A percentile compares a stretch with the other conserved stretches of the same genome.
These are phyloP conservation scores for Carabus problematicus DNA, from an alignment of 2,888 invertebrate genomes.

Conservation along the genomic window DNA sequence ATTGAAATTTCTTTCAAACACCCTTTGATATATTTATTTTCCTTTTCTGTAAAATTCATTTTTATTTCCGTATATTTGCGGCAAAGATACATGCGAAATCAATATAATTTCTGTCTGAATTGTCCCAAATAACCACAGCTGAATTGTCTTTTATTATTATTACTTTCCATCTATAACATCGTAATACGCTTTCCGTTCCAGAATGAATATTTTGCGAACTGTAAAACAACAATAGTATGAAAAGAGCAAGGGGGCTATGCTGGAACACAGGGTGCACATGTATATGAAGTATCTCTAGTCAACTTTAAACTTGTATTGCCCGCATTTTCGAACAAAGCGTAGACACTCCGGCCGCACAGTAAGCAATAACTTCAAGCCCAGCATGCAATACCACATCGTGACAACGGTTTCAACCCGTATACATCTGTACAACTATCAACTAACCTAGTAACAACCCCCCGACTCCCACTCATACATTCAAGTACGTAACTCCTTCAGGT, in stretches of 20 bases:
- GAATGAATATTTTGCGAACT: not conserved
- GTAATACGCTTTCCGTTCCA: no score
- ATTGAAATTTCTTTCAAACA: no score
- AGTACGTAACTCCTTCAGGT: not conserved
- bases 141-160: no score
- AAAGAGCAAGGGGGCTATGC: no score
- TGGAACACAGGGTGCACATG: no score
- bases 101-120: no score
- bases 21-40: no score
- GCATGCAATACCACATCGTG: not conserved
- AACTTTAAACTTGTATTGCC: not conserved
- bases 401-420: slow-evolving; percentile 2
- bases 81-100: no score
- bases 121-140: no score
- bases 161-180: no score
- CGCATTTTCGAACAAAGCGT: slow-evolving; percentile 14
- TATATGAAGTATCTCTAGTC: not conserved
- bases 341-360: not conserved
- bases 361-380: not conserved
- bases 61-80: no score
- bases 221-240: not conserved
- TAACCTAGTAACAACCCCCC: not conserved
- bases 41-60: no score
- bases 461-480: not conserved
- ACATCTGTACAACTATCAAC: not conserved